Conservation (phyloP, 2,888 invertebrate species). For the Microctonus hyperodae region DNA sequence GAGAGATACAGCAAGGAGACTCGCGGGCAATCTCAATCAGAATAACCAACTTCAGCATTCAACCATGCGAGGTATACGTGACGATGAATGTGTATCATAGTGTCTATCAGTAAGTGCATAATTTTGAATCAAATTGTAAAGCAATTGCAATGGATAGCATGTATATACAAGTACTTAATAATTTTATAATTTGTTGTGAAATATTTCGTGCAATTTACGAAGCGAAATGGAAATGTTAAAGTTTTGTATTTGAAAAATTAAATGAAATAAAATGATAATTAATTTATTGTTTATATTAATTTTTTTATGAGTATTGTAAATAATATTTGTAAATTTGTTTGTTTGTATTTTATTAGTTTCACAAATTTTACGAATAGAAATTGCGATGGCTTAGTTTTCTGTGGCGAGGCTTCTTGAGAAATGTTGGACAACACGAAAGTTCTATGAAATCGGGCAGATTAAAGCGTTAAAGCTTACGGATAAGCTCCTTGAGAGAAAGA, state of each 20-base stretch:
- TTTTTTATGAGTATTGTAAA: too few relatives aligned
- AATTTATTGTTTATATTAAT: too few relatives aligned
- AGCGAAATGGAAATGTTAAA: too few relatives aligned
- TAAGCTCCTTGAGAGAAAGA: conserved; percentile 38
- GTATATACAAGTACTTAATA: too few relatives aligned
- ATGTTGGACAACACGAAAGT: conserved; percentile 27
- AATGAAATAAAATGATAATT: too few relatives aligned
- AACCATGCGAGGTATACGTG: conserved; percentile 18
- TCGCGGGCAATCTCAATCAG: conserved; percentile 11
- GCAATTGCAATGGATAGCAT: too few relatives aligned
- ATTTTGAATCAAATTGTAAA: background rate
- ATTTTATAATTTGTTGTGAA: too few relatives aligned
- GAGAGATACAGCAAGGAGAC: background rate
- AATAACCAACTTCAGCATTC: conserved; percentile 28
- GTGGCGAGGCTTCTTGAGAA: conserved; percentile 7
- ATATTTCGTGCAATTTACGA: too few relatives aligned
- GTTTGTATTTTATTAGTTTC: too few relatives aligned
- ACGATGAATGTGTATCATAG: conserved; percentile 3
- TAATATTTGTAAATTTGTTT: too few relatives aligned
- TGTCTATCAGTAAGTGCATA: background rate
- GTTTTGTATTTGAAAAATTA: too few relatives aligned
- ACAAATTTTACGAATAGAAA: background rate
- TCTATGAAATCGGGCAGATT: conserved; percentile 44
- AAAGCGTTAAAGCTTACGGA: conserved; percentile 37
- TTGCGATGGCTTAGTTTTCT: background rate